Base-by-base conservation (phyloP, 2,797 vertebrate genomes). In the Gymnoscopelus microlampas region DNA sequence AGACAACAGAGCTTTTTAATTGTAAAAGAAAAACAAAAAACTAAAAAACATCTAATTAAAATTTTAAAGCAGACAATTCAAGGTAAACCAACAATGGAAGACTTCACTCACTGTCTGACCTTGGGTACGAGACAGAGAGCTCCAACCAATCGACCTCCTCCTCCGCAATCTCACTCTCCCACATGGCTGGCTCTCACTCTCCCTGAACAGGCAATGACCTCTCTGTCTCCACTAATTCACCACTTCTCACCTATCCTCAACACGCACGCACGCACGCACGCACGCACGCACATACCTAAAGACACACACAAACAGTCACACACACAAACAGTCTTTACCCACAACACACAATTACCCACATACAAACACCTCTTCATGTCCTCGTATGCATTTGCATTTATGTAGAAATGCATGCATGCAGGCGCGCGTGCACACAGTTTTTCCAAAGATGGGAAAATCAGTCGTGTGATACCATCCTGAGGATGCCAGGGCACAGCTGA, bases 401-500 rank as follows among this genome's bases (percentile, higher is more conserved):
- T 26, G 65, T 39, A 61, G n/a, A 58, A 19, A 11, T 49, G 10
- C 23, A 48, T 15, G 12, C 19, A 14, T 26, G 13, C 51, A 53
- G 19, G 15, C 39, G 35, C 24, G 53, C 57, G 58, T 14, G 44
- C 56, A 59, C 55, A 50, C 68, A 51, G 24, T 15, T n/a, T 13
- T 19, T 12, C 75, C 63, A 63, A 66, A 78, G 53, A 73, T 66
- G 74, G 71, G 29, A 44, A 77, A 60, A 84, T 84, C 51, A 53
- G 68, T 55, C 69, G 67, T 77, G 85, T 85, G 91, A 89, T 87
- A 87, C 78, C 81, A 74, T 89, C 80, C 80, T 54, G 70, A 87
- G 84, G 85, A 92, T 89, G 86, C 77, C 85, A 81, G 82, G 72
- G 76, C 71, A 70, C 82, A 83, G 83, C 80, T 86, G 88, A 85